Base-by-base conservation (phyloP, 1,140 invertebrate genomes). In the Apis dorsata region DNA sequence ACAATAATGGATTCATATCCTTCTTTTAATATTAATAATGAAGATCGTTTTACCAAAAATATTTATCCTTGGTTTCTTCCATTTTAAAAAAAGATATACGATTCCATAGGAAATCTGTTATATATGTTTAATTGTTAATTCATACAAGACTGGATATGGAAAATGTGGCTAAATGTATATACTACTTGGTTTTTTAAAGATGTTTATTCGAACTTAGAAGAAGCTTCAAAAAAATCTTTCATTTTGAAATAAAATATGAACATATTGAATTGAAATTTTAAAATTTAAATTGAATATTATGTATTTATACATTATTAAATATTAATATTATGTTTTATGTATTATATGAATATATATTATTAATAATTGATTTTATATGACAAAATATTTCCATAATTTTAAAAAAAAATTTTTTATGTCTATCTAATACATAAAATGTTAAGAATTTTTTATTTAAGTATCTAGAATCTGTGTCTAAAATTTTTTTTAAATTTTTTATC, bases 101-200 rank as follows among this genome's bases (percentile, higher is more conserved):
- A 15, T 65, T 28, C 63, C 57, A 21, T 69, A 21, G 49, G 13
- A 17, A 28, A 24, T 34, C 24, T 72, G 28, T 28, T 72, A 28
- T 28, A 24, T 51, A 55, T 19, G 17, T 17, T 72, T 72, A 72
- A 72, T 34, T 53, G 24, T 72, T 72, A 72, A 72, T 71, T 71
- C 69, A 71, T 71, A 53, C 8, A n/a, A 12, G 15, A 53, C 69
- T 17, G 51, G 11, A 15, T 12, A 24, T 13, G 69, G n/a, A 34
- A 57, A 21, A 57, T 72, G 53, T 55, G 70, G 51, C 51, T 19
- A 55, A 72, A 55, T 19, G 17, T 53, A 24, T 28, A 55, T 57
- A 72, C 19, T 24, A 10, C 17, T 57, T 72, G 70, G 70, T 24
- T 17, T 24, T 34, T 55, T 72, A 11, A 57, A 28, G 15, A 15